These are phyloP conservation scores for Odontamblyopus rebecca DNA, from an alignment of 2,797 vertebrate genomes.

Conservation along the genomic window DNA sequence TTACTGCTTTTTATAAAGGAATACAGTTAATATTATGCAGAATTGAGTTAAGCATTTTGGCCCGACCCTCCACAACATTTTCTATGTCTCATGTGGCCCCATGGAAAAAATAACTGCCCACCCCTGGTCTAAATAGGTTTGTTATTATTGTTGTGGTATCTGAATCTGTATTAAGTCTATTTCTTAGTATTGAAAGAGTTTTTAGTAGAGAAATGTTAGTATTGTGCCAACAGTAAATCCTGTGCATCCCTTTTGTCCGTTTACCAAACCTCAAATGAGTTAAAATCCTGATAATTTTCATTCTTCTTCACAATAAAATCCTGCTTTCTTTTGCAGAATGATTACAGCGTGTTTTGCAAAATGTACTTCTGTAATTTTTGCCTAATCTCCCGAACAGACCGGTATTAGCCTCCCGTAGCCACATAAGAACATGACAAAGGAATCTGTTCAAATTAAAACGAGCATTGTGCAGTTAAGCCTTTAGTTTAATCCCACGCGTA, in stretches of 20 bases:
- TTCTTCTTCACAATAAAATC: background rate
- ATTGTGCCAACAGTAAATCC: no score
- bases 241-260: background rate
- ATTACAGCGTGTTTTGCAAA: background rate
- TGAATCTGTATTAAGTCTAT: no score
- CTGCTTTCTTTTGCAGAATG: background rate
- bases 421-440: conserved; percentile 7
- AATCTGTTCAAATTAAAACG: conserved; percentile 11
- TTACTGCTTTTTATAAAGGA: no score
- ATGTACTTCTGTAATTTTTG: background rate
- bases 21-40: no score
- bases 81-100: no score
- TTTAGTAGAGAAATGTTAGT: no score
- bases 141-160: no score
- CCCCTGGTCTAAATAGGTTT: no score
- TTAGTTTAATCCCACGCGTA: conserved; percentile 10
- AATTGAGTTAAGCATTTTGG: no score
- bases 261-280: background rate
- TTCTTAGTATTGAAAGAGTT: no score
- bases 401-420: background rate
- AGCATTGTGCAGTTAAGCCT: conserved; percentile 15
- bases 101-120: no score
- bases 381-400: conserved; percentile 2
- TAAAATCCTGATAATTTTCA: background rate
- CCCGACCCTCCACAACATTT: no score